Evolutionary conservation across 2,888 invertebrate genomes (phyloP), one percentile per base, ranked within the genome.

Genomic region (Odontocolon sp.): DNA sequence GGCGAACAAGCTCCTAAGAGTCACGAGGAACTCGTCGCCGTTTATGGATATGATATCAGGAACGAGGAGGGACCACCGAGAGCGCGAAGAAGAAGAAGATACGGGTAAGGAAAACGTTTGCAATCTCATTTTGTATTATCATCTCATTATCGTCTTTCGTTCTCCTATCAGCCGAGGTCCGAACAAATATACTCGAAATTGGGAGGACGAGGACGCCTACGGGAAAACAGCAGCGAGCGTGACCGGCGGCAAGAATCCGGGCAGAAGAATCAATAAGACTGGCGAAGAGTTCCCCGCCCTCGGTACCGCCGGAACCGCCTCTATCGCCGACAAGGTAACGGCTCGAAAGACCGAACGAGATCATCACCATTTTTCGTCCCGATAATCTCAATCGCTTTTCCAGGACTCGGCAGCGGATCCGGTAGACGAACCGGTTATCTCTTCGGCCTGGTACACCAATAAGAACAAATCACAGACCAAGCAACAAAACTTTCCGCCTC

Each of bases 41-140:
- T 95, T 63, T 98, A 98, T 90, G 98, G 98, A 0, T 99, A 98
- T 90, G 98, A 99, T 86, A 99, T 99, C 79, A 92, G 98, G 56
- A 96, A 95, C 85, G 98, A 98, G 88, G 97, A 97, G 86, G 96
- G 96, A 0, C 96, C 98, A 1, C 98, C 98, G 0, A 94, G 96
- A 85, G 96, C 97, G 0, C 92, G 97, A 64, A 93, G 97, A 81
- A 94, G 97, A 83, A 92, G 97, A 82, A 92, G 96, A 91, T 98
- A 97, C 89, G 97, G 97, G 96, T 96, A 91, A 92, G 66, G 21
- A 26, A 59, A 56, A 26, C n/a, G n/a, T n/a, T n/a, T n/a, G n/a
- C n/a, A n/a, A n/a, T 3, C n/a, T n/a, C n/a, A n/a, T n/a, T n/a
- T n/a, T n/a, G n/a, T n/a, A n/a, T n/a, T n/a, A n/a, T n/a, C n/a